Evolutionary conservation across 2,888 invertebrate genomes (phyloP).

Genomic region (Tachina grossa): DNA sequence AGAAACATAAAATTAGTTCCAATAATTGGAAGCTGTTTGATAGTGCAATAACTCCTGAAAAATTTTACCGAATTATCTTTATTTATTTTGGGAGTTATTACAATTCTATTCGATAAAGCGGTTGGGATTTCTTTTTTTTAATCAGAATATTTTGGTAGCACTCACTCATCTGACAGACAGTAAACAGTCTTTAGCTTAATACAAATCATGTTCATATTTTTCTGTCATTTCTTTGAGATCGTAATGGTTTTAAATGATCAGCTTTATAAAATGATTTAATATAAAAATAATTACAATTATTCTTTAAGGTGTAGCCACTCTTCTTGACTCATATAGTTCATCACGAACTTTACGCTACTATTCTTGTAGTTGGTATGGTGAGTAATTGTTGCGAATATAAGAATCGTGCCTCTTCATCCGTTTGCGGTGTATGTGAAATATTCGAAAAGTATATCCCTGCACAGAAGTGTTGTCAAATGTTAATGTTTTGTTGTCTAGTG

Average conservation of each 20-base stretch:
- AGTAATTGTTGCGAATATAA: conserved; percentile 28
- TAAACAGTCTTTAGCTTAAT: too few species aligned
- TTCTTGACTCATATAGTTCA: conserved; percentile 38
- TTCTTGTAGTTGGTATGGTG: conserved; percentile 63
- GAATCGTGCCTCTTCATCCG: background rate
- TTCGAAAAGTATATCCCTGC: background rate
- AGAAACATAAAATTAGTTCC: too few species aligned
- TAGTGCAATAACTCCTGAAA: too few species aligned
- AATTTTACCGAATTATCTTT: too few species aligned
- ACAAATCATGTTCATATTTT: background rate
- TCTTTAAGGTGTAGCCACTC: conserved; percentile 56
- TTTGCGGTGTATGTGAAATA: conserved; percentile 28
- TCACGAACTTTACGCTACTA: conserved; percentile 51
- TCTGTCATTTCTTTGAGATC: background rate
- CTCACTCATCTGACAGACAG: too few species aligned
- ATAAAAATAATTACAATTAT: too few species aligned
- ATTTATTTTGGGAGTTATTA: too few species aligned
- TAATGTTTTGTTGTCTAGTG: conserved; percentile 1
- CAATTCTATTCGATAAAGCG: too few species aligned
- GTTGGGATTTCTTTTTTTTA: too few species aligned
- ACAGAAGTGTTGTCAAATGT: conserved; percentile 7
- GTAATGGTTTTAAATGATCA: background rate
- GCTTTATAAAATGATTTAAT: too few species aligned
- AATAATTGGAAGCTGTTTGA: too few species aligned
- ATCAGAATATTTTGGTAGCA: too few species aligned